Percentiles rank a stretch among this genome's conserved stretches.
These are phyloP conservation scores for Portevinia maculata DNA, from an alignment of 2,888 invertebrate species.

Conservation along the genomic window DNA sequence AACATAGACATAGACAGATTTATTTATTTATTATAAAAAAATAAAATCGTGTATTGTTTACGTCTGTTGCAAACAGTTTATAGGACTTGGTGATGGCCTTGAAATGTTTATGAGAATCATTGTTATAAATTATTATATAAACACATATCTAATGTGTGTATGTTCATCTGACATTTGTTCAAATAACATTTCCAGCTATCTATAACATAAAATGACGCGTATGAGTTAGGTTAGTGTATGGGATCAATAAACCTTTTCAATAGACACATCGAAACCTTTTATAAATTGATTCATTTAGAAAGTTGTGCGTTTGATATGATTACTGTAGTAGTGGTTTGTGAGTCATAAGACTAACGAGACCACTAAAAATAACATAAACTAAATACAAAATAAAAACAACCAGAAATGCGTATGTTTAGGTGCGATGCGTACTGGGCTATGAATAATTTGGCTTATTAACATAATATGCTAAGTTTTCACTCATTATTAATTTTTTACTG, in stretches of 20 bases:
- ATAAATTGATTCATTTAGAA: slow-evolving; percentile 40
- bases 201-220: not conserved
- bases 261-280: slow-evolving; percentile 26
- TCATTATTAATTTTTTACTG: slow-evolving; percentile 12
- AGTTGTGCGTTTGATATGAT: slow-evolving; percentile 13
- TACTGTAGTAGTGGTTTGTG: slow-evolving; percentile 3
- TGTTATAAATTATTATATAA: slow-evolving; percentile 1
- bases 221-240: not conserved
- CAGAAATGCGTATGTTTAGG: not conserved
- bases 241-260: slow-evolving; percentile 39
- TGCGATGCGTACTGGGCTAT: slow-evolving; percentile 19
- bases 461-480: slow-evolving; percentile 22
- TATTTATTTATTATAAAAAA: slow-evolving; percentile 8
- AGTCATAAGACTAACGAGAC: slow-evolving; percentile 6
- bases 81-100: slow-evolving; percentile 37
- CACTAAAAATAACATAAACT: not conserved
- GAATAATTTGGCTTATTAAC: slow-evolving; percentile 22
- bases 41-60: slow-evolving; percentile 30
- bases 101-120: not conserved
- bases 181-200: not conserved
- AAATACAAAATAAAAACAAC: not conserved
- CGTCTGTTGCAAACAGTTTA: slow-evolving; percentile 14
- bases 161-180: not conserved
- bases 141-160: slow-evolving; percentile 1
- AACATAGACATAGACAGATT: not conserved